phyloP scores from a whole-genome alignment of 2,888 invertebrate species.

The Andrena bicolor region DNA sequence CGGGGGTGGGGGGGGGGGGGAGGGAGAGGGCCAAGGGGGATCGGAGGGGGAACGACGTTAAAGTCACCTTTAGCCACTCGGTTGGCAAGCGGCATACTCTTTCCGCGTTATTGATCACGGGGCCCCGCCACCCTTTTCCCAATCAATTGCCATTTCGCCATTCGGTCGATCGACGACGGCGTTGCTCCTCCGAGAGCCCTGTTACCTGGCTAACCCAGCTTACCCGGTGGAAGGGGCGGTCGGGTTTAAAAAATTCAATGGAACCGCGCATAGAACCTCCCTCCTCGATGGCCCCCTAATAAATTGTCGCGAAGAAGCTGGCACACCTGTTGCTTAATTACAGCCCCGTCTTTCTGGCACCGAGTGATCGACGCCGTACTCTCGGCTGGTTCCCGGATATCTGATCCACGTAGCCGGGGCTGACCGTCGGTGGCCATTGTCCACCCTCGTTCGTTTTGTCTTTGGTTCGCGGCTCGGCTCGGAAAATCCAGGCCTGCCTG shows the following conservation, averaged over 20 bases:
- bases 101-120: conserved; percentile 57
- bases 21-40: background rate
- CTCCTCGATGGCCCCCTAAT: conserved; percentile 7
- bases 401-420: background rate
- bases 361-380: conserved; percentile 39
- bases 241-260: conserved; percentile 43
- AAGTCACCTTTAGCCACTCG: conserved; percentile 26
- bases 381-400: background rate
- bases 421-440: background rate
- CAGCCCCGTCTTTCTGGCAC: conserved; percentile 29
- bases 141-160: conserved; percentile 38
- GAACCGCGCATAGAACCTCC: conserved; percentile 5
- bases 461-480: conserved; percentile 4
- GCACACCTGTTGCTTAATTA: conserved; percentile 65
- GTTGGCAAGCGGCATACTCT: conserved; percentile 40
- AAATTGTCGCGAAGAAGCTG: conserved; percentile 47
- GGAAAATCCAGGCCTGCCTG: background rate
- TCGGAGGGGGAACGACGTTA: conserved; percentile 15
- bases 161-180: conserved; percentile 31
- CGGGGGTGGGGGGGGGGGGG: no score
- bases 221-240: no score
- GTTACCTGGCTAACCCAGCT: background rate
- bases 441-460: background rate
- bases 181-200: conserved; percentile 3
- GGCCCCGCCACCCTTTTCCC: conserved; percentile 19